Conservation (phyloP, 64 coral and sea anemone species). For the Hydrozoanthus tunicans region DNA sequence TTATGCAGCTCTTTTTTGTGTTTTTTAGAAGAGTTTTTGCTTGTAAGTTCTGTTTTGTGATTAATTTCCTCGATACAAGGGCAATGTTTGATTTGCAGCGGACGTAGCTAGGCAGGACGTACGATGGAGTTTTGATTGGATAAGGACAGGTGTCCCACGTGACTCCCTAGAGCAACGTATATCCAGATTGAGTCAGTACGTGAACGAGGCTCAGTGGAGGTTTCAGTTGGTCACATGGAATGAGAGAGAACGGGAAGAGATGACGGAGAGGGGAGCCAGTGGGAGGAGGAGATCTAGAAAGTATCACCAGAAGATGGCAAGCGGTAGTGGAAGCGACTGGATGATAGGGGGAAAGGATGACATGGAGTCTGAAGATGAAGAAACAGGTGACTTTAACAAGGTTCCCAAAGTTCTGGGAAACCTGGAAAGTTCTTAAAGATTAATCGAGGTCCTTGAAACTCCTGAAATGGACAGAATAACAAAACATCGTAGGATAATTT, state of each 20-base stretch:
- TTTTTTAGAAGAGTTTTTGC: neutral
- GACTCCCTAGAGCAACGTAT: conserved; percentile 79
- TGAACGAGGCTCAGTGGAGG: conserved; percentile 97
- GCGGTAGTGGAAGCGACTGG: conserved; percentile 39
- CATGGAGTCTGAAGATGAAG: conserved; percentile 65
- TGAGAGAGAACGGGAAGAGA: conserved; percentile 27
- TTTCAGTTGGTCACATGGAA: conserved; percentile 92
- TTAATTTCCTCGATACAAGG: neutral
- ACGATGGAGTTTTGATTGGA: conserved; percentile 54
- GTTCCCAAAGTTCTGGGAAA: too few species aligned
- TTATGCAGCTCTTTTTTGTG: neutral
- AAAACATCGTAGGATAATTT: too few species aligned
- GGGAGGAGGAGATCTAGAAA: conserved; percentile 53
- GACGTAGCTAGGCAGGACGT: conserved; percentile 38
- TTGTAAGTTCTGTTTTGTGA: neutral
- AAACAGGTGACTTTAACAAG: conserved; percentile 37
- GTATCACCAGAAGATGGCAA: conserved; percentile 56
- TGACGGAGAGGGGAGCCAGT: neutral
- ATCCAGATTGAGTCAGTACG: conserved; percentile 86
- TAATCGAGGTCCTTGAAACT: too few species aligned
- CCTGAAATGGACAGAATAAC: too few species aligned
- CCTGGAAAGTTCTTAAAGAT: too few species aligned
- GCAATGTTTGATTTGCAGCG: neutral
- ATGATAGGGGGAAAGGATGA: conserved; percentile 29
- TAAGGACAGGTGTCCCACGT: conserved; percentile 51